phyloP scores from a whole-genome alignment of 1,140 invertebrate species.

The Teleogryllus occipitalis region DNA sequence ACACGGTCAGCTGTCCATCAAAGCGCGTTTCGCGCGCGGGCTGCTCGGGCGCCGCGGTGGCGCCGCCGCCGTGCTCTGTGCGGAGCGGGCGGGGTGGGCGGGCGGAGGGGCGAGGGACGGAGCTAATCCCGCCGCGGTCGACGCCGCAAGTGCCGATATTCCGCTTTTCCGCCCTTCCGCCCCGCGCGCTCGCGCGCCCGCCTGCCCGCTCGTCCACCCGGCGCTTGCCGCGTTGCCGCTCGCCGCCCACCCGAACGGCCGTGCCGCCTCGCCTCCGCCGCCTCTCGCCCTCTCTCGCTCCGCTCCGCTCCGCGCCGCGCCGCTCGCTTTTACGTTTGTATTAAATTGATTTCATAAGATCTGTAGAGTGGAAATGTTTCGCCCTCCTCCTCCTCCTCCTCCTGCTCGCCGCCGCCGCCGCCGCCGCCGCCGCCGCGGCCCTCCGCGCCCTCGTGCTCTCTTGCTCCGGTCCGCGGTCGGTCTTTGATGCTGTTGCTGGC shows the following conservation, averaged over 20 bases:
- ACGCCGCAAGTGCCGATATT: neutral
- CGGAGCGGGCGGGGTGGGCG: no score
- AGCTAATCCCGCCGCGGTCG: neutral
- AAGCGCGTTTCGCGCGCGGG: neutral
- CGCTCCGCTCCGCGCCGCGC: neutral
- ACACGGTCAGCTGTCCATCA: constrained; percentile 3
- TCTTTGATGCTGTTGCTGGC: constrained; percentile 13
- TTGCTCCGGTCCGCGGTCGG: neutral
- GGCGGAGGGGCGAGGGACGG: no score
- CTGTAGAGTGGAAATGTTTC: constrained; percentile 13
- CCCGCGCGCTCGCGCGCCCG: neutral
- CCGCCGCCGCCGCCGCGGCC: neutral
- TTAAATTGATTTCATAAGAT: constrained; percentile 19
- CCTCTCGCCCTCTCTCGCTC: neutral
- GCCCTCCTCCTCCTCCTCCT: neutral
- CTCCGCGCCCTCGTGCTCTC: neutral
- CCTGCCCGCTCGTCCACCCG: neutral
- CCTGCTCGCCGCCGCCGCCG: neutral
- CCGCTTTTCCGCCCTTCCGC: neutral
- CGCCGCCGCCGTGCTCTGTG: no score
- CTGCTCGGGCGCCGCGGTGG: neutral
- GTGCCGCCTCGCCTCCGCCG: neutral
- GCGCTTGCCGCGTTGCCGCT: neutral
- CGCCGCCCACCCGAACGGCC: neutral
- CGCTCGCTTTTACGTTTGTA: constrained; percentile 2